Evolutionary conservation across 2,888 invertebrate genomes (phyloP).

Genomic region (Xanthia togata): DNA sequence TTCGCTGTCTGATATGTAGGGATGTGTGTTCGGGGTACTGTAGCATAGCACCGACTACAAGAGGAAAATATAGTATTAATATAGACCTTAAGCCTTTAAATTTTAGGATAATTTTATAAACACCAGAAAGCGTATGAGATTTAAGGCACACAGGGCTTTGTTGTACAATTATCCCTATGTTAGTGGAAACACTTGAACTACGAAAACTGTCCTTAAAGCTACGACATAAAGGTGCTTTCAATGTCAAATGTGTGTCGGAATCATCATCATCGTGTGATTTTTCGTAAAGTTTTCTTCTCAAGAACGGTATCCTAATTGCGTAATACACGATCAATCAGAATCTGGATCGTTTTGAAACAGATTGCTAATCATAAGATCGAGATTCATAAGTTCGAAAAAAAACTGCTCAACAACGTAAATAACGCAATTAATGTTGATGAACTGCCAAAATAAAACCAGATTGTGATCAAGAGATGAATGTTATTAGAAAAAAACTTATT

Average conservation of each 20-base stretch:
- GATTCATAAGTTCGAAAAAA: no score
- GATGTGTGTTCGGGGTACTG: slow-evolving; percentile 89
- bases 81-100: background rate
- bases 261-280: background rate
- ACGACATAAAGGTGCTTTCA: background rate
- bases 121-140: background rate
- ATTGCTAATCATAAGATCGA: no score
- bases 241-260: background rate
- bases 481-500: no score
- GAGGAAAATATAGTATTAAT: background rate
- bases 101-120: background rate
- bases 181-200: no score
- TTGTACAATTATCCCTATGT: background rate
- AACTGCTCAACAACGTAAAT: no score
- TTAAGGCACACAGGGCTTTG: background rate
- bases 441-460: no score
- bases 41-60: slow-evolving; percentile 86
- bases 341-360: no score
- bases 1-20: slow-evolving; percentile 89
- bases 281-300: background rate
- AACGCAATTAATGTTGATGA: no score
- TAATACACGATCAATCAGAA: no score
- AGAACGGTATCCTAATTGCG: background rate
- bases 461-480: no score
- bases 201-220: background rate